These are phyloP conservation scores for Elaphurus davidianus DNA, from an alignment of 2,113 vertebrate species.

Conservation along the genomic window DNA sequence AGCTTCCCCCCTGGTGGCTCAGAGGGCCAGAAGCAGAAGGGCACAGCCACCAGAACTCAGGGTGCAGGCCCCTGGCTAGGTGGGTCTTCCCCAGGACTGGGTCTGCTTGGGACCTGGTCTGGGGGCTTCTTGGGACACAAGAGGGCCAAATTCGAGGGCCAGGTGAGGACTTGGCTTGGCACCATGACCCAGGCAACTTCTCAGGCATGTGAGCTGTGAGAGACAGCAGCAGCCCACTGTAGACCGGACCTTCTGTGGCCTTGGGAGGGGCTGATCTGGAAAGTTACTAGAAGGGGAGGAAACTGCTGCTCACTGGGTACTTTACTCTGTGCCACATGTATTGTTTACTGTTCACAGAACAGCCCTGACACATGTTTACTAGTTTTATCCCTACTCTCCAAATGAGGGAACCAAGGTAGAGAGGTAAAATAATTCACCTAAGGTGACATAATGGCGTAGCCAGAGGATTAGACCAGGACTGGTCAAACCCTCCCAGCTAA, in stretches of 20 bases:
- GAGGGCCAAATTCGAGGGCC: neutral
- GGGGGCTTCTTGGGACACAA: neutral
- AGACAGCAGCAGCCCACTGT: neutral
- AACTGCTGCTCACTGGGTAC: neutral
- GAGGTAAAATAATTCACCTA: neutral
- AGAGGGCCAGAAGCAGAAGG: neutral
- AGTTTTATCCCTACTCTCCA: neutral
- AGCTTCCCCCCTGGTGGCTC: conserved; percentile 8
- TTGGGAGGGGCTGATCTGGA: neutral
- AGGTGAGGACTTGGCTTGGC: neutral
- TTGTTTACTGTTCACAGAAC: neutral
- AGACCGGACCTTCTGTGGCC: neutral
- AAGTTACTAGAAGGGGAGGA: neutral
- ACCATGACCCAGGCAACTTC: neutral
- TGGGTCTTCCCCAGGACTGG: neutral
- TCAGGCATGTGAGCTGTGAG: neutral
- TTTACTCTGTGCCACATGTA: neutral
- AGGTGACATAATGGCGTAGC: neutral
- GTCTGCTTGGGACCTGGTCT: neutral
- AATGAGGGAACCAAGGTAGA: conserved; percentile 13
- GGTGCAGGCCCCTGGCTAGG: neutral
- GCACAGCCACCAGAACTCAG: neutral
- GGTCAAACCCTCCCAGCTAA: neutral
- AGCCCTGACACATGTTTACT: neutral
- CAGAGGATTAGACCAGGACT: neutral